Conservation (phyloP, 2,888 invertebrate species). For the Oscheius sp. region DNA sequence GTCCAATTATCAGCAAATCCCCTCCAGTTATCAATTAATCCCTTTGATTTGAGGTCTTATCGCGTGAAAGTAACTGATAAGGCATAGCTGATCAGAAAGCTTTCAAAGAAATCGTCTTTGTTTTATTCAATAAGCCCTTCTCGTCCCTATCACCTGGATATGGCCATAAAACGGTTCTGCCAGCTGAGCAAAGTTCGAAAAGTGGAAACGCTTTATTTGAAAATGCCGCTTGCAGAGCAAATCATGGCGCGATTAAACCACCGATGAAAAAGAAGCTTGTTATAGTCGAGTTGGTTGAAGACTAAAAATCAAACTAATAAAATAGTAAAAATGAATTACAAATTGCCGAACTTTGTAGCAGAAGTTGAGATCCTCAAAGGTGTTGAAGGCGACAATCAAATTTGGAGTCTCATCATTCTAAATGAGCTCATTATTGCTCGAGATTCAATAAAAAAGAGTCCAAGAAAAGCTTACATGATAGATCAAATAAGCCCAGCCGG, state of each 20-base stretch:
- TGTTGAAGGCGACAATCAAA: neutral
- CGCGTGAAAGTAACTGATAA: too few species aligned
- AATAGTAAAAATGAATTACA: neutral
- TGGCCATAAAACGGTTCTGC: too few species aligned
- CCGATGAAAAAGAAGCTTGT: neutral
- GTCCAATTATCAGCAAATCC: neutral
- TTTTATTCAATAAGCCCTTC: too few species aligned
- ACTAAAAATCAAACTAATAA: neutral
- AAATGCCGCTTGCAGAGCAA: too few species aligned
- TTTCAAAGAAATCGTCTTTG: too few species aligned
- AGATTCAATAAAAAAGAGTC: too few species aligned
- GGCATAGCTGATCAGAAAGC: too few species aligned
- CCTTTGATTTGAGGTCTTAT: too few species aligned
- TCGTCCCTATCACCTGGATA: too few species aligned
- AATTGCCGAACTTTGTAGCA: neutral
- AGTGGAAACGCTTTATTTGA: too few species aligned
- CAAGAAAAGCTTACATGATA: neutral
- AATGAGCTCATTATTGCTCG: too few species aligned
- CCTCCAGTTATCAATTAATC: neutral
- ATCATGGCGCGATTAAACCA: neutral
- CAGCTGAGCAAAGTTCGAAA: too few species aligned
- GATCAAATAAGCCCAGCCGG: neutral
- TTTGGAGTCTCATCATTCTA: neutral
- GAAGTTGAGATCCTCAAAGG: neutral
- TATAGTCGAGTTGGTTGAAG: neutral